Percentiles rank a stretch among this genome's conserved stretches.
Evolutionary conservation across 2,113 vertebrate genomes (phyloP).

Genomic region (Puffinus mauretanicus): DNA sequence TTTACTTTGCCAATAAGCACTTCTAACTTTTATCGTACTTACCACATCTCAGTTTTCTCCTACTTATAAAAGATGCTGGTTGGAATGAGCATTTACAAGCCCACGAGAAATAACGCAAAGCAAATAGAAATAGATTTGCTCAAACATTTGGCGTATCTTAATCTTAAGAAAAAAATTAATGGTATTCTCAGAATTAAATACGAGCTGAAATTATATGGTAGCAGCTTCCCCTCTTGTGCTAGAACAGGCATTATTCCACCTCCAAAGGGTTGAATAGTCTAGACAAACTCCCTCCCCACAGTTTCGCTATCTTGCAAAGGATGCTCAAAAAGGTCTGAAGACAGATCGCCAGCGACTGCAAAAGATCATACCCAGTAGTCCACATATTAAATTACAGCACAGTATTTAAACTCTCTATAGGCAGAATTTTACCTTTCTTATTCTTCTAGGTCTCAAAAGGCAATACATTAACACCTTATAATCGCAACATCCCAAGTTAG

Average conservation of each 20-base stretch:
- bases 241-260: background rate
- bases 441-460: background rate
- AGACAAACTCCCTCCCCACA: background rate
- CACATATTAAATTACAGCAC: background rate
- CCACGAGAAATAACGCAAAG: background rate
- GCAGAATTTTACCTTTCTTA: background rate
- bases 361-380: background rate
- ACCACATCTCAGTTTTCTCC: constrained; percentile 1
- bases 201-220: background rate
- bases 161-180: background rate
- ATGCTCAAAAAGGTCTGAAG: background rate
- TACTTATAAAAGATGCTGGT: background rate
- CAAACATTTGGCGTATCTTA: background rate
- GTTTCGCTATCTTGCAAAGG: background rate
- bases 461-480: background rate
- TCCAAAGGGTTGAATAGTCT: rapidly evolving
- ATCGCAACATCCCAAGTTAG: background rate
- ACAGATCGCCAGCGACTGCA: background rate
- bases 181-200: background rate
- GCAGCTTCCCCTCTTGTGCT: background rate
- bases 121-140: background rate
- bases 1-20: constrained; percentile 28
- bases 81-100: background rate
- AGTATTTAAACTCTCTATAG: background rate
- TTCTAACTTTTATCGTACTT: constrained; percentile 5